A percentile compares a stretch with the other conserved stretches of the same genome.
phyloP scores from a whole-genome alignment of 2,113 vertebrate species.

The Pteropus alecto region DNA sequence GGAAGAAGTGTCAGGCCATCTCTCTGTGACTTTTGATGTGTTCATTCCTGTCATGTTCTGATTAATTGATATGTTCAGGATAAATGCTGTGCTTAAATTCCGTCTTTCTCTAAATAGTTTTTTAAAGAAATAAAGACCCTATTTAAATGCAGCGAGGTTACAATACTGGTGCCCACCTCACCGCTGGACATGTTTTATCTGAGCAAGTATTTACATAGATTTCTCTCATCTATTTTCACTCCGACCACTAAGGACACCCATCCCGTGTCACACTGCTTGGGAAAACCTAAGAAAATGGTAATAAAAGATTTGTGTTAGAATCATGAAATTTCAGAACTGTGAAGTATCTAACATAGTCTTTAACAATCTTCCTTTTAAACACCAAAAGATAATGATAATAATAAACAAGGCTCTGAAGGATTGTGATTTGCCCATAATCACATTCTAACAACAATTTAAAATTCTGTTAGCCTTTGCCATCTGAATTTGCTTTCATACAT shows the following conservation, averaged over 20 bases:
- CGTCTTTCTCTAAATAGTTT: not conserved
- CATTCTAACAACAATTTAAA: not conserved
- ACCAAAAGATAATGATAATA: not conserved
- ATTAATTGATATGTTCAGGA: not conserved
- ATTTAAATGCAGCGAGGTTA: not conserved
- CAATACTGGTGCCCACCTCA: not conserved
- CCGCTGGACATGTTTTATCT: not conserved
- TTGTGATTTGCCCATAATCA: not conserved
- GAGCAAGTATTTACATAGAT: conserved; percentile 38
- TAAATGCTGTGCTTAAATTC: not conserved
- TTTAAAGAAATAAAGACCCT: not conserved
- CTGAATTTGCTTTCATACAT: not conserved
- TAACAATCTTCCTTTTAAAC: not conserved
- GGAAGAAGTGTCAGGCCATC: not conserved
- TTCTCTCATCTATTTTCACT: conserved; percentile 4
- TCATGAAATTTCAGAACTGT: not conserved
- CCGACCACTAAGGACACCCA: not conserved
- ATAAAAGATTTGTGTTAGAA: not conserved
- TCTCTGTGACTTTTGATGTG: not conserved
- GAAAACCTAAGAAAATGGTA: not conserved
- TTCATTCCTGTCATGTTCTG: conserved; percentile 11
- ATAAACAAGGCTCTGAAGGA: not conserved
- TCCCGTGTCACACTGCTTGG: not conserved
- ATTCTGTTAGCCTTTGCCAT: not conserved
- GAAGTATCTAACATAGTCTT: not conserved